A percentile compares a stretch with the other conserved stretches of the same genome.
phyloP scores from a whole-genome alignment of 1,140 invertebrate species.

The Holcopasites calliopsidis region DNA sequence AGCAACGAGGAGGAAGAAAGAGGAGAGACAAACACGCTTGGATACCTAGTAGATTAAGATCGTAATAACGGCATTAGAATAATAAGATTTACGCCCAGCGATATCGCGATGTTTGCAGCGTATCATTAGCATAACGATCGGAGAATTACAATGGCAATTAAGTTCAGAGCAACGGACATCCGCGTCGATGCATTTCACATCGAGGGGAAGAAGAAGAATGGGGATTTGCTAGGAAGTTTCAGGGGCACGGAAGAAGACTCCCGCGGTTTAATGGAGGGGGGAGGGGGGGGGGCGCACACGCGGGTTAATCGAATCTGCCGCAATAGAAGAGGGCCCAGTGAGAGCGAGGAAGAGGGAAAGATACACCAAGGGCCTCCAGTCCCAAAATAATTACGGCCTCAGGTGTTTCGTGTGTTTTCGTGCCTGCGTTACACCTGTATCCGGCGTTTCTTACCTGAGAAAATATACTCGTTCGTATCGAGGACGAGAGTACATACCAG shows the following conservation, averaged over 20 bases:
- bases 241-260: too few relatives aligned
- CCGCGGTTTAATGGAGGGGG: too few relatives aligned
- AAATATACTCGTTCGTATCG: conserved; percentile 71
- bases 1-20: background rate
- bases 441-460: conserved; percentile 62
- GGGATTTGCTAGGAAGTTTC: conserved; percentile 11
- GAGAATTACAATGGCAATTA: conserved; percentile 32
- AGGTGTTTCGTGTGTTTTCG: conserved; percentile 60
- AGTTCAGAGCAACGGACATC: background rate
- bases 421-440: conserved; percentile 59
- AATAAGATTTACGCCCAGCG: conserved; percentile 38
- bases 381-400: conserved; percentile 59
- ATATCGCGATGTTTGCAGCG: conserved; percentile 25
- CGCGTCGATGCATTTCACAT: background rate
- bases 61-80: conserved; percentile 46
- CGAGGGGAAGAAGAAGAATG: too few relatives aligned
- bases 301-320: background rate
- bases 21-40: background rate
- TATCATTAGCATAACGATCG: conserved; percentile 1
- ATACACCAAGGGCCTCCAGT: background rate
- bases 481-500: conserved; percentile 12
- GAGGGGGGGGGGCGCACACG: too few relatives aligned
- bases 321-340: conserved; percentile 46
- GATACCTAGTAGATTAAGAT: conserved; percentile 35
- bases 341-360: background rate